Conservation (phyloP, 2,797 vertebrate species). For the Acrossocheilus wenchowensis region DNA sequence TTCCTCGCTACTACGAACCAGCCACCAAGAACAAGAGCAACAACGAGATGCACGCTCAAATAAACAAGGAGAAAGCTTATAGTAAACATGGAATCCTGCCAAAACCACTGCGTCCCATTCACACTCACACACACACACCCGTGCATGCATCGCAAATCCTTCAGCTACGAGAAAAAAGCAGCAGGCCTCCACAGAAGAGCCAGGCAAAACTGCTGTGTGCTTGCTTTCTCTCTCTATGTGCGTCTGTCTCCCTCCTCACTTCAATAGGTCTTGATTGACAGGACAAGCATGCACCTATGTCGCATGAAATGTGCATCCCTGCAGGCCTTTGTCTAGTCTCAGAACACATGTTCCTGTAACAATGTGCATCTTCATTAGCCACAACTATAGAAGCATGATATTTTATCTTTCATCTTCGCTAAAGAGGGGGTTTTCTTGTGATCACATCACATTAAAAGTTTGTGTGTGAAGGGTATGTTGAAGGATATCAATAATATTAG, state of each 20-base stretch:
- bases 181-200: constrained; percentile 46
- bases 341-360: constrained; percentile 42
- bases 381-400: not conserved
- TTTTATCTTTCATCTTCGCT: constrained; percentile 14
- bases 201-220: constrained; percentile 55
- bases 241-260: constrained; percentile 24
- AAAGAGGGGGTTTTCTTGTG: constrained; percentile 13
- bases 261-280: constrained; percentile 51
- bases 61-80: constrained; percentile 57
- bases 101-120: constrained; percentile 47
- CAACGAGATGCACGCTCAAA: constrained; percentile 51
- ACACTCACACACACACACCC: constrained; percentile 42
- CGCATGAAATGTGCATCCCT: constrained; percentile 55
- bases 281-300: constrained; percentile 54
- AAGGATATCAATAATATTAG: not conserved
- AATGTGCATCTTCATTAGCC: constrained; percentile 51
- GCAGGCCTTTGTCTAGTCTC: constrained; percentile 38
- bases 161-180: constrained; percentile 52
- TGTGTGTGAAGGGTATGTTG: not conserved
- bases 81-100: constrained; percentile 55
- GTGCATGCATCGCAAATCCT: constrained; percentile 34
- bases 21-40: constrained; percentile 49
- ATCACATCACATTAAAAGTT: not conserved
- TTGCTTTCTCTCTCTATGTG: constrained; percentile 48
- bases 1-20: constrained; percentile 40